A percentile compares a stretch with the other conserved stretches of the same genome.
Evolutionary conservation across 1,140 invertebrate species (phyloP).

Genomic region (Leptestheria dahalacensis): DNA sequence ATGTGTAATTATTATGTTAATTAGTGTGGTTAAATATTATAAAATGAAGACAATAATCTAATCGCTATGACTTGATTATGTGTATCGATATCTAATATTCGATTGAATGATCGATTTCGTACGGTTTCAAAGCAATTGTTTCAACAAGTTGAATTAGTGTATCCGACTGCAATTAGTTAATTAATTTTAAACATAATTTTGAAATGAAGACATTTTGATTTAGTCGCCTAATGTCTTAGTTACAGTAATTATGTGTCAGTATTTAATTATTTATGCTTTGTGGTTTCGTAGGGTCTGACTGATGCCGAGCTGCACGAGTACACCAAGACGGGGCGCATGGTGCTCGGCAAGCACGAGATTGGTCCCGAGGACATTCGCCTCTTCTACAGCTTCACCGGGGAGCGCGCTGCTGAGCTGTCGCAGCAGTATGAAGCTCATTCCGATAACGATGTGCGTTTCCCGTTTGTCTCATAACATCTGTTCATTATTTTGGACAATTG

Average conservation of each 20-base stretch:
- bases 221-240: too few relatives aligned
- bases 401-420: slow-evolving; percentile 39
- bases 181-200: too few relatives aligned
- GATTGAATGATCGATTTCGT: too few relatives aligned
- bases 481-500: neutral
- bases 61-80: too few relatives aligned
- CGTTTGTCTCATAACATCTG: neutral
- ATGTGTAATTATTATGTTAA: too few relatives aligned
- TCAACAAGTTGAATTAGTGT: too few relatives aligned
- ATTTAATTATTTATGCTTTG: slow-evolving; percentile 16
- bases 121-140: too few relatives aligned
- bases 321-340: slow-evolving; percentile 50
- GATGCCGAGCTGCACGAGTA: slow-evolving; percentile 68
- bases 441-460: slow-evolving; percentile 49
- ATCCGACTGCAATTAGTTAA: too few relatives aligned
- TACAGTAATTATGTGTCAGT: neutral
- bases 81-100: too few relatives aligned
- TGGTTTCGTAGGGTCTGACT: slow-evolving; percentile 37
- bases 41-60: too few relatives aligned
- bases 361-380: slow-evolving; percentile 66
- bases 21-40: too few relatives aligned
- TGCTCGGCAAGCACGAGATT: slow-evolving; percentile 57
- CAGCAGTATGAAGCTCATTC: slow-evolving; percentile 76
- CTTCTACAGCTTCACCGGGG: slow-evolving; percentile 55
- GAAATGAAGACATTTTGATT: too few relatives aligned